Conservation (phyloP, 2,888 invertebrate genomes). For the Stenoptilia bipunctidactyla region DNA sequence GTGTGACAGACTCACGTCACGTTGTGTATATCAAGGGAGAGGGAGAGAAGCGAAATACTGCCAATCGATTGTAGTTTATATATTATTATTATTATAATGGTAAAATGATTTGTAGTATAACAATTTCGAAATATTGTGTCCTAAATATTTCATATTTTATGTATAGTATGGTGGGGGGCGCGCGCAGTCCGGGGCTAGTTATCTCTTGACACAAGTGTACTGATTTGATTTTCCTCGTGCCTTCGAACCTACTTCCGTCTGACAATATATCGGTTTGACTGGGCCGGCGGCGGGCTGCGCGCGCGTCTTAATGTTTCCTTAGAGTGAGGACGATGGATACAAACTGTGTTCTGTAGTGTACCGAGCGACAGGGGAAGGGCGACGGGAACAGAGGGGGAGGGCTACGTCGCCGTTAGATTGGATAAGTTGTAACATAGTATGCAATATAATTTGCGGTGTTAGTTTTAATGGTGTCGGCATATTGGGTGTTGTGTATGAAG, state of each 20-base stretch:
- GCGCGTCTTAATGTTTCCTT: constrained; percentile 47
- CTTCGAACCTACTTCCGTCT: constrained; percentile 16
- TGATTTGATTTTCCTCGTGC: constrained; percentile 19
- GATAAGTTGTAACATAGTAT: constrained; percentile 59
- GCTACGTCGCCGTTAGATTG: constrained; percentile 15
- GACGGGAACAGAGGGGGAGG: constrained; percentile 12
- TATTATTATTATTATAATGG: constrained; percentile 40
- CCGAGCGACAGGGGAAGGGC: constrained; percentile 46
- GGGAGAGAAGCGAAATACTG: constrained; percentile 54
- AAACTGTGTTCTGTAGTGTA: constrained; percentile 67
- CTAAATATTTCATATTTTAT: constrained; percentile 54
- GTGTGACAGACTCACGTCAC: constrained; percentile 12
- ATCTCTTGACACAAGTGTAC: constrained; percentile 11
- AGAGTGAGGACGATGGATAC: constrained; percentile 56
- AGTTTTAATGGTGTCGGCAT: constrained; percentile 45
- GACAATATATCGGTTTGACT: constrained; percentile 16
- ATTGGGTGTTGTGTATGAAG: constrained; percentile 66
- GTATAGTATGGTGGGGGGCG: constrained; percentile 49
- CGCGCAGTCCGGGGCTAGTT: constrained; percentile 25
- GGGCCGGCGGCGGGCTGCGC: constrained; percentile 21
- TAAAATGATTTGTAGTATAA: constrained; percentile 60
- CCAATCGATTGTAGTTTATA: constrained; percentile 67
- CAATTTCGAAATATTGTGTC: constrained; percentile 61
- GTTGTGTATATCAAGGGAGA: constrained; percentile 44
- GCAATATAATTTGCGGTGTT: constrained; percentile 59